Evolutionary conservation across 2,888 invertebrate genomes (phyloP), one percentile per base, ranked within the genome.

Genomic region (Trichopoda pennipes): DNA sequence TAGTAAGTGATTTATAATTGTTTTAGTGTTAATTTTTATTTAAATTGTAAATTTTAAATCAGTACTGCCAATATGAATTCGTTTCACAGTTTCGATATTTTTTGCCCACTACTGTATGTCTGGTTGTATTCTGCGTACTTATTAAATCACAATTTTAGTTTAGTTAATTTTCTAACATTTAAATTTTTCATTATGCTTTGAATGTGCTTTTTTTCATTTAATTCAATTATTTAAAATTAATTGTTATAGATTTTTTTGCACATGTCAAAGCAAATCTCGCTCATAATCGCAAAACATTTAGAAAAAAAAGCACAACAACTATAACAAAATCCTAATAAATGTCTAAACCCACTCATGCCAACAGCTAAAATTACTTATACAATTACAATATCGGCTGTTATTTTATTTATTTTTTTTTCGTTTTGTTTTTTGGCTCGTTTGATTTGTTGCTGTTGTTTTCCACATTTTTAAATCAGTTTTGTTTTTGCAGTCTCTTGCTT

Each of bases 161-260:
- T 28, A 28, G 44, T 44, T 16, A 14, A 44, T 51, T 21, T 21
- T 19, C 17, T 58, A 17, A 35, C 32, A 35, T 35, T 17, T 17
- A 16, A 4, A 60, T 21, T 21, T 28, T 21, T 19, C 16, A 35
- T 17, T 21, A 14, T 60, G 38, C 16, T 44, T 53, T 63, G 4
- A 38, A 10, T 44, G n/a, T 14, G 9, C 49, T 58, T 14, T 51
- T 60, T 53, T 44, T 23, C 42, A 51, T 68, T 55, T 79, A 80
- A 80, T 74, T 80, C 53, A 73, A 80, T 79, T 74, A 74, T 80
- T 73, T 28, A 21, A 53, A 61, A 68, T 68, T 74, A 80, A 74
- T 74, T 61, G 61, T 38, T 68, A 74, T 79, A 68, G 63, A 80
- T 76, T 80, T 76, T 70, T 68, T 19, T 51, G 12, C 58, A 51